Evolutionary conservation across 2,113 vertebrate genomes (phyloP).

Genomic region (Sula dactylatra): DNA sequence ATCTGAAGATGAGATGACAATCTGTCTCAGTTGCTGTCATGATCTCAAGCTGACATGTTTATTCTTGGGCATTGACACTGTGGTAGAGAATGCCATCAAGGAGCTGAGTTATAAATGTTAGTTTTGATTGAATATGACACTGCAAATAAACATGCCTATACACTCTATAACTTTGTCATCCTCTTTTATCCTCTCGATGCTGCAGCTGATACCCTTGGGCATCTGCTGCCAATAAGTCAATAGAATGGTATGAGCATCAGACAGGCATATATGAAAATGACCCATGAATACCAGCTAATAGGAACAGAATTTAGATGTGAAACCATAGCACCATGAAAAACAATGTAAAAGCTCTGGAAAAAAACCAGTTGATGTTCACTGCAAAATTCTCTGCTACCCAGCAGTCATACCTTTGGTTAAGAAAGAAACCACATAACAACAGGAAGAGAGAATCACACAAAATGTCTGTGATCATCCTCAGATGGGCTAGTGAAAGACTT

Average conservation of each 20-base stretch:
- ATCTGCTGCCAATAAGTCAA: not conserved
- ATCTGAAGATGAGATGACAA: conserved; percentile 21
- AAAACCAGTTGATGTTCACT: not conserved
- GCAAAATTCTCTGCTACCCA: not conserved
- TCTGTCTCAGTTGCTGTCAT: conserved; percentile 20
- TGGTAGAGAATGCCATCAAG: conserved; percentile 21
- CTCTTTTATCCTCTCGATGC: not conserved
- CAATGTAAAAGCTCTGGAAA: not conserved
- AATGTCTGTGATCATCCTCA: not conserved
- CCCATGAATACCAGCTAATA: not conserved
- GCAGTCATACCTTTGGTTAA: not conserved
- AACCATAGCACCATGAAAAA: not conserved
- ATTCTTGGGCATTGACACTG: conserved; percentile 47
- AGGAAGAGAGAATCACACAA: not conserved
- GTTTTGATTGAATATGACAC: conserved; percentile 58
- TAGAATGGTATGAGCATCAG: not conserved
- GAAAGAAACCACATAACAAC: not conserved
- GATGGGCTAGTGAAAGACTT: not conserved
- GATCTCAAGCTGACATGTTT: conserved; percentile 55
- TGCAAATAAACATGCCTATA: conserved; percentile 62
- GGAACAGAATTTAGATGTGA: not conserved
- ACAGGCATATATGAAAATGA: not conserved
- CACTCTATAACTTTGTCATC: not conserved
- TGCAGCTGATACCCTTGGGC: not conserved
- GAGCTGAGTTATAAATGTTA: conserved; percentile 47